Base-by-base conservation (phyloP, 2,888 invertebrate genomes). In the Amphiduros pacificus region DNA sequence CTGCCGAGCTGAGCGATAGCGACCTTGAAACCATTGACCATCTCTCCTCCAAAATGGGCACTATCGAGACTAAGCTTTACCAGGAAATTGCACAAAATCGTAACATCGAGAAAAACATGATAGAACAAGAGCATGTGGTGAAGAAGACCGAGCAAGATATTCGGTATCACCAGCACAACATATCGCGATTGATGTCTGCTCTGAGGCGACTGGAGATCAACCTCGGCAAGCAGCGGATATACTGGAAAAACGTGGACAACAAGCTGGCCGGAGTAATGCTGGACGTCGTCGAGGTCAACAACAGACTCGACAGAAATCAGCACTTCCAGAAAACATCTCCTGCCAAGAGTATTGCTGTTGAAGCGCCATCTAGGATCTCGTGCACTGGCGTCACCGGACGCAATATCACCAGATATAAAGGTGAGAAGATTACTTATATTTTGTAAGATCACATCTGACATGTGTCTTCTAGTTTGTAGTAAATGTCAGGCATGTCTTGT, bases 261-360 rank as follows among this genome's bases (percentile, higher is more conserved):
- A 80, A 80, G 66, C 63, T 80, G 54, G 74, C 76, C 27, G 74
- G 74, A 53, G 74, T 80, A 20, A 75, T 79, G 69, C 65, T 79
- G 55, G 77, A 79, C 55, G 74, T 80, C 31, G 75, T 74, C 4
- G 80, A 80, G 66, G 75, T 79, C 11, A 77, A 74, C 65, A 74
- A 74, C 54, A 71, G 75, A 32, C 61, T 77, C 11, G 69, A 72
- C 11, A 71, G 28, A n/a, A 14, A 27, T n/a, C n/a, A n/a, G n/a
- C n/a, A n/a, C n/a, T n/a, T n/a, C n/a, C n/a, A n/a, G n/a, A n/a
- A n/a, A n/a, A n/a, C n/a, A n/a, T n/a, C n/a, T n/a, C n/a, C n/a
- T n/a, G n/a, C n/a, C n/a, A n/a, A n/a, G n/a, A n/a, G n/a, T n/a
- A n/a, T n/a, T n/a, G n/a, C n/a, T n/a, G n/a, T n/a, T n/a, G n/a